Evolutionary conservation across 1,140 invertebrate species (phyloP).

Genomic region (Gryllus bimaculatus): DNA sequence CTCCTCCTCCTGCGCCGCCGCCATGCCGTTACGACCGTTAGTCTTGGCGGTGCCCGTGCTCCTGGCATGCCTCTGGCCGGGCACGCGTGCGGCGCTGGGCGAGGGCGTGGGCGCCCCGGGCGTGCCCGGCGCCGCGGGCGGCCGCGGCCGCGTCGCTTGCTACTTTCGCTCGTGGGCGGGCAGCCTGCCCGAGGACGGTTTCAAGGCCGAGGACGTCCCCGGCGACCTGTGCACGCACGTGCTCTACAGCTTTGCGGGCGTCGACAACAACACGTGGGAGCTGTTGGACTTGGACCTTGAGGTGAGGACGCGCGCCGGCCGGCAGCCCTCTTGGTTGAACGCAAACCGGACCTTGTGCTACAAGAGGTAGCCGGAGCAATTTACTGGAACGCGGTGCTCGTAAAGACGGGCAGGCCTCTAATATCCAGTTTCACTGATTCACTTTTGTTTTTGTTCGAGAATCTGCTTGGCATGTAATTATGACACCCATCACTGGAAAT

Average conservation of each 20-base stretch:
- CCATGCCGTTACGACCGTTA: background rate
- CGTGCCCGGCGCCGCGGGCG: slow-evolving; percentile 23
- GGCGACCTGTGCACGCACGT: slow-evolving; percentile 75
- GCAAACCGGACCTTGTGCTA: too few species aligned
- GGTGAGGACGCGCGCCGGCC: too few species aligned
- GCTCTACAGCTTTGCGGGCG: slow-evolving; percentile 84
- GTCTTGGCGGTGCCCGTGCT: background rate
- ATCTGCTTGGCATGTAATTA: too few species aligned
- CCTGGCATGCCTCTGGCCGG: background rate
- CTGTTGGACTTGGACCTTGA: slow-evolving; percentile 72
- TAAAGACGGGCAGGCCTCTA: too few species aligned
- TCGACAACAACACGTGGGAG: slow-evolving; percentile 65
- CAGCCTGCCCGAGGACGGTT: slow-evolving; percentile 71
- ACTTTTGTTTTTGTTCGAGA: too few species aligned
- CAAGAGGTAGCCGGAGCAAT: too few species aligned
- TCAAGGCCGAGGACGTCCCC: slow-evolving; percentile 73
- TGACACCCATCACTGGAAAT: too few species aligned
- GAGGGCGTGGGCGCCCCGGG: too few species aligned
- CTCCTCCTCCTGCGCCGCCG: background rate
- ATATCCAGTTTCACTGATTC: too few species aligned
- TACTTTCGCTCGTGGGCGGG: slow-evolving; percentile 90
- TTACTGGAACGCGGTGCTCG: too few species aligned
- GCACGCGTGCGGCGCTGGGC: too few species aligned
- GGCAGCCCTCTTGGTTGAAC: too few species aligned
- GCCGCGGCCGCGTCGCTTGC: slow-evolving; percentile 58